phyloP scores from a whole-genome alignment of 2,113 vertebrate species.

The Arenaria interpres region DNA sequence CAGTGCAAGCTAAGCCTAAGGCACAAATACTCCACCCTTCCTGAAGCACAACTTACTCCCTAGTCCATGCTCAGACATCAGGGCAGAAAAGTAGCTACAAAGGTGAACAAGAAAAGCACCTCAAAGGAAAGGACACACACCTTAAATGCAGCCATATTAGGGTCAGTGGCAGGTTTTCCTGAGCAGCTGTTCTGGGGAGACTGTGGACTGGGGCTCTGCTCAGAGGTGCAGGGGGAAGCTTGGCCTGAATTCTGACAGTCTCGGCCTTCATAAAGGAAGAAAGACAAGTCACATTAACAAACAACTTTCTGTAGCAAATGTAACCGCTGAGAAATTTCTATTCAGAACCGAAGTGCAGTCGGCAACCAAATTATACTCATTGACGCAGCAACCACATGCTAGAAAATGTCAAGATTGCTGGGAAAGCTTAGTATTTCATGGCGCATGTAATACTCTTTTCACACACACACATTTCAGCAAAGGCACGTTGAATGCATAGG shows the following conservation, averaged over 20 bases:
- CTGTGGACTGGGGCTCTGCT: conserved; percentile 89
- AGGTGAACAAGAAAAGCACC: neutral
- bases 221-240: conserved; percentile 84
- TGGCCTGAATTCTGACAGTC: conserved; percentile 83
- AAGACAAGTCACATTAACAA: neutral
- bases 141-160: conserved; percentile 75
- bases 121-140: conserved; percentile 43
- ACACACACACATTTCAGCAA: neutral
- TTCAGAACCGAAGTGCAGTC: neutral
- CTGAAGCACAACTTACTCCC: neutral
- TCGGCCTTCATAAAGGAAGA: conserved; percentile 68
- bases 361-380: neutral
- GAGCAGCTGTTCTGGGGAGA: conserved; percentile 85
- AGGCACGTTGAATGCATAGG: neutral
- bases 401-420: neutral
- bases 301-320: neutral
- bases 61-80: neutral
- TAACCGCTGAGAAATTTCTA: neutral
- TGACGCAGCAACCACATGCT: neutral
- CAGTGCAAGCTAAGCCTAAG: neutral
- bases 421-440: neutral
- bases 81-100: neutral
- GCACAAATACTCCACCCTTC: neutral
- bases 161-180: conserved; percentile 80
- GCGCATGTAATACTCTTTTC: neutral